Percentiles rank a stretch among this genome's conserved stretches.
phyloP scores from a whole-genome alignment of 1,140 invertebrate species.

The Cotesia vestalis region DNA sequence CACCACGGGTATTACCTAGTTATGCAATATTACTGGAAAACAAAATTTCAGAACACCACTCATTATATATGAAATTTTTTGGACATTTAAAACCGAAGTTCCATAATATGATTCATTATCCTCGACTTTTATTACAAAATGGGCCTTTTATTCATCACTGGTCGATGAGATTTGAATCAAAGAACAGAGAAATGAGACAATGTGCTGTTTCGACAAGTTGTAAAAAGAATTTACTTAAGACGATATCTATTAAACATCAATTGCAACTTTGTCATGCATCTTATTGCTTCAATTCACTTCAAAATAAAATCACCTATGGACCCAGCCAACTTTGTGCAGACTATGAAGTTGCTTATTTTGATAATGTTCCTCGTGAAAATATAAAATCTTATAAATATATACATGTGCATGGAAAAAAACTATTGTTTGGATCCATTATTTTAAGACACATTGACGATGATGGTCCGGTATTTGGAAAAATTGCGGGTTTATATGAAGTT shows the following conservation, averaged over 20 bases:
- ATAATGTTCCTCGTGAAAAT: no score
- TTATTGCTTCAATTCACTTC: no score
- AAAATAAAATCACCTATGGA: no score
- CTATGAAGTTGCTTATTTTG: no score
- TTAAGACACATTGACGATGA: no score
- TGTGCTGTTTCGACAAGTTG: constrained; percentile 5
- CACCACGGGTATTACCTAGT: not conserved
- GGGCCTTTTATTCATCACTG: constrained; percentile 2
- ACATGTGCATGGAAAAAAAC: no score
- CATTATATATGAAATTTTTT: not conserved
- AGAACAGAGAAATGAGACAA: constrained; percentile 4
- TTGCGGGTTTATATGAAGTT: no score
- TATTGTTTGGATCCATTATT: no score
- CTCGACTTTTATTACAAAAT: not conserved
- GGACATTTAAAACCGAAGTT: not conserved
- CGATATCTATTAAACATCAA: constrained; percentile 1
- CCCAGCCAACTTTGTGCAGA: no score
- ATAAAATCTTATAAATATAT: no score
- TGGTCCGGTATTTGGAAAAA: no score
- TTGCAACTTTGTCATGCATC: no score
- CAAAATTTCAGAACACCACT: not conserved
- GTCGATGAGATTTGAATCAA: constrained; percentile 16
- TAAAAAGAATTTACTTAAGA: constrained; percentile 13
- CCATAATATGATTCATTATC: constrained; percentile 20
- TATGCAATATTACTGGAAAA: not conserved